Evolutionary conservation across 2,797 vertebrate genomes (phyloP).

Genomic region (Anas bernieri): DNA sequence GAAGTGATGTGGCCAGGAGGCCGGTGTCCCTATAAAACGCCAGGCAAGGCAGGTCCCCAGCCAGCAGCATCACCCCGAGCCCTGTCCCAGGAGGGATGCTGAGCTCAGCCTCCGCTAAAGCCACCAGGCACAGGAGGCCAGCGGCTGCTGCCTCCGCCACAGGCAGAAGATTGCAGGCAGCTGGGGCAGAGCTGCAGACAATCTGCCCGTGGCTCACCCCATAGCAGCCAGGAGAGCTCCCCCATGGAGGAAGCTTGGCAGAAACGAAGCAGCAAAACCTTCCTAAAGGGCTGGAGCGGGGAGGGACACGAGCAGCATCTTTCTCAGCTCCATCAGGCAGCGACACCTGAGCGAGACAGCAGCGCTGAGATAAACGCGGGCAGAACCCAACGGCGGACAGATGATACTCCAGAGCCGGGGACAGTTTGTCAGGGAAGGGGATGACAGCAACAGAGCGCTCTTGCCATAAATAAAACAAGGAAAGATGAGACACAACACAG

Average conservation of each 20-base stretch:
- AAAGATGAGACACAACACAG: background rate
- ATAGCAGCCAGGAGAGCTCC: background rate
- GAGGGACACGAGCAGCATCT: background rate
- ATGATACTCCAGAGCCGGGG: background rate
- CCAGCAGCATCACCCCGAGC: background rate
- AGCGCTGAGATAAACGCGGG: background rate
- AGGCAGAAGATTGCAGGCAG: background rate
- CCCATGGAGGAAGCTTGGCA: background rate
- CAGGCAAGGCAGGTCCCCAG: background rate
- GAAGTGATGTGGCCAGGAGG: background rate
- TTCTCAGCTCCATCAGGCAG: background rate
- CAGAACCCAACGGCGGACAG: background rate
- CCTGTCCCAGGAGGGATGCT: background rate
- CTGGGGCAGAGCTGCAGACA: background rate
- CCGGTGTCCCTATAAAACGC: background rate
- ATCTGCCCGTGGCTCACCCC: background rate
- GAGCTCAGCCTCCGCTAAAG: background rate
- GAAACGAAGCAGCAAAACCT: conserved; percentile 12
- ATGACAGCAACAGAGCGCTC: background rate
- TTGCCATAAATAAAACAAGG: conserved; percentile 8
- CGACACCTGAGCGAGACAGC: background rate
- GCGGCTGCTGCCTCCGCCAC: background rate
- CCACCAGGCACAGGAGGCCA: background rate
- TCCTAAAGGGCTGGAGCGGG: background rate
- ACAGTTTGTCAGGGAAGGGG: background rate